Base-by-base conservation (phyloP, 2,797 vertebrate genomes). In the Scolopax rusticola region DNA sequence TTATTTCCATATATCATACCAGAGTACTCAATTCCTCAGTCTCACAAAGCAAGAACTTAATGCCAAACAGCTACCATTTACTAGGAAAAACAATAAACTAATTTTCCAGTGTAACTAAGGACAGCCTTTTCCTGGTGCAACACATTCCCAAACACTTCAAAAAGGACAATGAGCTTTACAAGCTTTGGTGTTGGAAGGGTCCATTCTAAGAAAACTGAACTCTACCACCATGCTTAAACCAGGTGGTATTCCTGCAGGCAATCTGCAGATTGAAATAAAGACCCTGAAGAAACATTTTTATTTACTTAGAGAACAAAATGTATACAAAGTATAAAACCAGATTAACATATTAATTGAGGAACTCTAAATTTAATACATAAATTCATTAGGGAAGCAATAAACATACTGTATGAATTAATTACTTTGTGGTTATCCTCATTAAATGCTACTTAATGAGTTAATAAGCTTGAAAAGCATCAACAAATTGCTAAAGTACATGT, bases 381-480 rank as follows among this genome's bases (percentile, higher is more conserved):
- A 95, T 88, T 83, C 67, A 95, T 71, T 71, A 91, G 67, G 61
- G 63, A 94, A 92, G 68, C 67, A 84, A 79, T 94, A 93, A 94
- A 74, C 59, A 59, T 54, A 73, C 50, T 71, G 71, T 77, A 87
- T 30, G 67, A 77, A 83, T 95, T 86, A 96, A 90, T 95, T 91
- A 89, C 43, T 67, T 84, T 71, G 54, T 64, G 54, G 41, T 60
- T 93, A 76, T 84, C 81, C 53, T 93, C 68, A 53, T 87, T 87
- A 90, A 90, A 84, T 79, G 28, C 57, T 84, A 70, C 53, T 93
- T 90, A 96, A 86, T 87, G 50, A 90, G 71, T 70, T 73, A 92
- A 87, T 67, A 77, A 84, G 67, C 70, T 75, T 81, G 61, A 43
- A 79, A 84, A 59, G 64, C 53, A 69, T 73, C 36, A 68, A 84